phyloP scores from a whole-genome alignment of 2,797 vertebrate genomes.

The Cichlasoma orientale region DNA sequence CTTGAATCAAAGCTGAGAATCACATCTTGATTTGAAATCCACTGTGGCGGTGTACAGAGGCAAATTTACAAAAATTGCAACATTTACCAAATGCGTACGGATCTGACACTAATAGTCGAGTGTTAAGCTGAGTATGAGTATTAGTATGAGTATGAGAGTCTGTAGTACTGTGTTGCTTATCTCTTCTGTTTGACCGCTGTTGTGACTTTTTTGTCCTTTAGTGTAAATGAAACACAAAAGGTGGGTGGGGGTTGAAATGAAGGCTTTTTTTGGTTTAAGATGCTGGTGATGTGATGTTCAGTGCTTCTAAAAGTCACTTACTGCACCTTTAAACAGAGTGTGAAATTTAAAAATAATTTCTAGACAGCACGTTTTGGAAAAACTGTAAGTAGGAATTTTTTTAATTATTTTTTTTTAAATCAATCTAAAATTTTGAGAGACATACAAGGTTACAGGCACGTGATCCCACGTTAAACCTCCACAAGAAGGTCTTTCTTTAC shows the following conservation, averaged over 20 bases:
- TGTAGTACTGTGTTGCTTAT: neutral
- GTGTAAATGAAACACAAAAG: neutral
- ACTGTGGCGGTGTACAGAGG: too few relatives aligned
- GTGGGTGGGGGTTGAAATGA: neutral
- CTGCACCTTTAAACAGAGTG: neutral
- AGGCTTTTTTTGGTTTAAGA: neutral
- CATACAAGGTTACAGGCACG: neutral
- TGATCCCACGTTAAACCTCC: neutral
- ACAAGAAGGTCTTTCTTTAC: constrained; percentile 27
- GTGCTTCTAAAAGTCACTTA: neutral
- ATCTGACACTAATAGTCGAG: neutral
- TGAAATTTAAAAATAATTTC: neutral
- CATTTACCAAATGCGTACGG: neutral
- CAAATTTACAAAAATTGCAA: too few relatives aligned
- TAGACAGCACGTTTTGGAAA: neutral
- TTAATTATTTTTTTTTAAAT: too few relatives aligned
- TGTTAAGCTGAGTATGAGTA: neutral
- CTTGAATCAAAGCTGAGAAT: neutral
- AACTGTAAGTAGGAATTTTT: neutral
- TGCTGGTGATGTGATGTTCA: neutral
- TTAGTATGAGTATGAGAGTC: neutral
- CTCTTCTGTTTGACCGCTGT: neutral
- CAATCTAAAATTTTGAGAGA: neutral
- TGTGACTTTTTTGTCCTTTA: neutral
- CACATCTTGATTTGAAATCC: neutral